Conservation (phyloP, 1,140 invertebrate genomes). For the Pachypeltis micranthus region DNA sequence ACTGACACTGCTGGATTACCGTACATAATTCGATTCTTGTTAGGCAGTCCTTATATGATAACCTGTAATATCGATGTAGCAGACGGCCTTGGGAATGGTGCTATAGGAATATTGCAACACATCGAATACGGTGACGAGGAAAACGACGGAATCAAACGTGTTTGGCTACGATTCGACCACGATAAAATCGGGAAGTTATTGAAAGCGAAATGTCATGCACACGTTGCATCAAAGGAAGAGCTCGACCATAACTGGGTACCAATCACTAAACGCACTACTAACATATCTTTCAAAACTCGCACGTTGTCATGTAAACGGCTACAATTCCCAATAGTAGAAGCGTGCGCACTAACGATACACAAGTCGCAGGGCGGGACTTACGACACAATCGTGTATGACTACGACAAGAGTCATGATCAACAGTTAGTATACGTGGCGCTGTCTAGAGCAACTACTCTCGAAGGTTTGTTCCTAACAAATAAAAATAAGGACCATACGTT, state of each 20-base stretch:
- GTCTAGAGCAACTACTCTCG: slow-evolving; percentile 30
- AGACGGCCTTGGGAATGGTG: slow-evolving; percentile 33
- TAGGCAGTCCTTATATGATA: slow-evolving; percentile 31
- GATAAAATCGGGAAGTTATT: not conserved
- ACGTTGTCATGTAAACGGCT: slow-evolving; percentile 25
- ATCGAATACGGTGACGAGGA: slow-evolving; percentile 22
- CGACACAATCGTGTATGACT: slow-evolving; percentile 31
- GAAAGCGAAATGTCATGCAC: slow-evolving; percentile 1
- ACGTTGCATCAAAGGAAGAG: slow-evolving; percentile 5
- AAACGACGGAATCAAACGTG: not conserved
- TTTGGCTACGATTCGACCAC: slow-evolving; percentile 9
- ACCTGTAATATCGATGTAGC: slow-evolving; percentile 29
- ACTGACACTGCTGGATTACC: slow-evolving; percentile 29
- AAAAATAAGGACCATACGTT: slow-evolving; percentile 9
- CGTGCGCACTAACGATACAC: slow-evolving; percentile 29
- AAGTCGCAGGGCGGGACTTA: slow-evolving; percentile 32
- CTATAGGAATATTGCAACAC: slow-evolving; percentile 27
- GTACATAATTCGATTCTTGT: slow-evolving; percentile 27
- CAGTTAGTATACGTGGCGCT: slow-evolving; percentile 32
- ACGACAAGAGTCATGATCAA: slow-evolving; percentile 26
- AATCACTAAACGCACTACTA: slow-evolving; percentile 15
- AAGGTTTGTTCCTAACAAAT: slow-evolving; percentile 23
- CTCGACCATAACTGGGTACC: slow-evolving; percentile 3
- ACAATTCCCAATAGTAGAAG: slow-evolving; percentile 28
- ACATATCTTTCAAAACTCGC: slow-evolving; percentile 25